phyloP scores from a whole-genome alignment of 1,140 invertebrate genomes.

The Atta cephalotes region DNA sequence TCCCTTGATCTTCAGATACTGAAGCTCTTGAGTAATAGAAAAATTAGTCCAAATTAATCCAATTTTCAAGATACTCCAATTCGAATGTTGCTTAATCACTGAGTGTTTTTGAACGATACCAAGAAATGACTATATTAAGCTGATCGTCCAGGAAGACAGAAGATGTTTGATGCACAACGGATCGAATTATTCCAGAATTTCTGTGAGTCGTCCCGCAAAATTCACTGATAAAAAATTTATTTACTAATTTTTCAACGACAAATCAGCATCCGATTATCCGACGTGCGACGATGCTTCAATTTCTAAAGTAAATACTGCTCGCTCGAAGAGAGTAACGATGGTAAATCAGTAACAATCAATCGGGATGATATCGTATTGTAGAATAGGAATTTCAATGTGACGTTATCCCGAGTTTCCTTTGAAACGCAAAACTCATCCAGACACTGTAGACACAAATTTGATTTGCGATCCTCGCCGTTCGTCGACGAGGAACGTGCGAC shows the following conservation, averaged over 20 bases:
- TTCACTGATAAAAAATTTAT: slow-evolving; percentile 6
- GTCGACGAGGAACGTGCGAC: slow-evolving; percentile 40
- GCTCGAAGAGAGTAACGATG: not conserved
- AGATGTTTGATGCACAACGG: not conserved
- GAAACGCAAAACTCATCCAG: not conserved
- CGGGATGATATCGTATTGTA: not conserved
- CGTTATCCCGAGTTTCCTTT: not conserved
- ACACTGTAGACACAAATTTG: slow-evolving; percentile 10
- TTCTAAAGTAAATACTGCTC: not conserved
- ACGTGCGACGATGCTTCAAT: not conserved
- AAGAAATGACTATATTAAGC: not conserved
- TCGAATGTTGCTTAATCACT: not conserved
- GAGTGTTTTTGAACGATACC: not conserved
- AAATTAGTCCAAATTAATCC: not conserved
- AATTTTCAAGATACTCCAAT: not conserved
- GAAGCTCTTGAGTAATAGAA: not conserved
- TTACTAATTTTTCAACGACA: not conserved
- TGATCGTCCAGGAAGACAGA: not conserved
- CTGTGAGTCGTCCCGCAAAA: not conserved
- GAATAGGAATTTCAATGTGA: not conserved
- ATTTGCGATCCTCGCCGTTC: not conserved
- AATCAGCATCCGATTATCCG: not conserved
- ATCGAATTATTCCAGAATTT: not conserved
- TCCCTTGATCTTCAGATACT: not conserved
- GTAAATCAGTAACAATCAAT: not conserved